These are phyloP conservation scores for Stichopus chloronotus DNA, from an alignment of 35 echinoderm and acorn worm species.

Conservation along the genomic window DNA sequence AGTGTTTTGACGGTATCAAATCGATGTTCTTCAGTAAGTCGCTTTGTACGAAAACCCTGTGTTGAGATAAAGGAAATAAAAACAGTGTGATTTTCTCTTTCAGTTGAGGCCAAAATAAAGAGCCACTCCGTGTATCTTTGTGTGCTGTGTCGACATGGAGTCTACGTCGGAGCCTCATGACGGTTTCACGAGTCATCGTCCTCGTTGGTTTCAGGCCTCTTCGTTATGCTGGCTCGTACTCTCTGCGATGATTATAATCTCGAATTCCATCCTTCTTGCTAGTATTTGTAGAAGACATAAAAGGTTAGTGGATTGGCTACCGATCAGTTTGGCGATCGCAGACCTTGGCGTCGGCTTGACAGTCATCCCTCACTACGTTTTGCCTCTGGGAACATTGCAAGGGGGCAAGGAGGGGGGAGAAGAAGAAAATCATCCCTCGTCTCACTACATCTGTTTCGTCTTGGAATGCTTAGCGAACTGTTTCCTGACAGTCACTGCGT, in stretches of 20 bases:
- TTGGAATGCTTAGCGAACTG: background rate
- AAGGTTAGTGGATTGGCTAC: background rate
- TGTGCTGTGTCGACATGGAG: background rate
- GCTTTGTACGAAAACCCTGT: too few relatives aligned
- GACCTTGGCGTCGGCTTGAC: slow-evolving; percentile 1
- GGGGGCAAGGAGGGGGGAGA: background rate
- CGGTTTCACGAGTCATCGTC: background rate
- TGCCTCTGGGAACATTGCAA: background rate
- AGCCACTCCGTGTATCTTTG: too few relatives aligned
- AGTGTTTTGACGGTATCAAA: too few relatives aligned
- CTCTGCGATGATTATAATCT: background rate
- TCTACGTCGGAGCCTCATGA: background rate
- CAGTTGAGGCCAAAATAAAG: too few relatives aligned
- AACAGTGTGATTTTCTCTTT: too few relatives aligned
- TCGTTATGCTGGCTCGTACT: background rate
- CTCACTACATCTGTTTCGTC: background rate
- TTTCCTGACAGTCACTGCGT: background rate
- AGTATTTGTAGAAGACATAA: background rate
- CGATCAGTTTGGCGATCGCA: background rate
- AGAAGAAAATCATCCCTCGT: background rate
- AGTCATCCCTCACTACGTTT: background rate
- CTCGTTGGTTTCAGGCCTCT: background rate
- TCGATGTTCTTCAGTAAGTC: too few relatives aligned
- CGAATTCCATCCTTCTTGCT: background rate
- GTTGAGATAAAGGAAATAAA: too few relatives aligned